Evolutionary conservation across 2,797 vertebrate species (phyloP).

Genomic region (Gallinago nigripennis): DNA sequence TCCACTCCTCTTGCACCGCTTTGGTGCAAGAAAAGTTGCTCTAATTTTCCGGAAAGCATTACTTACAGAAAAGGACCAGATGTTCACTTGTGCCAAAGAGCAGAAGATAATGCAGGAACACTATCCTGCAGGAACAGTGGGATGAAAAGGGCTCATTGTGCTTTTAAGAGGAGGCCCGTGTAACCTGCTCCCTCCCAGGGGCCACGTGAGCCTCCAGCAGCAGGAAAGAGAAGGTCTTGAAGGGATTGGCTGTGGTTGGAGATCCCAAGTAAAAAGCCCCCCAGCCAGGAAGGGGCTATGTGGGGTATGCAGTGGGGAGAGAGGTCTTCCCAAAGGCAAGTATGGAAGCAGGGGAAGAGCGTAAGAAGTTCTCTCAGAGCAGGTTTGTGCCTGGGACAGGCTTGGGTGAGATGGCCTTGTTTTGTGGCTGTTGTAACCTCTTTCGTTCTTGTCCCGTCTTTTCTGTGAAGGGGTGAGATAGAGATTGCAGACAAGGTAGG

Average conservation of each 20-base stretch:
- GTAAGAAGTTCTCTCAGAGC: background rate
- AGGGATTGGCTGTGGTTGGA: background rate
- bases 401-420: background rate
- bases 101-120: background rate
- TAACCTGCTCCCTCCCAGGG: background rate
- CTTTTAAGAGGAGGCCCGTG: background rate
- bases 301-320: accelerated
- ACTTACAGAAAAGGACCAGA: background rate
- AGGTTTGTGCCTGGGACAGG: background rate
- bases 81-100: background rate
- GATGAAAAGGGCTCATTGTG: background rate
- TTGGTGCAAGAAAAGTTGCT: background rate
- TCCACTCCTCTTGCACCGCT: background rate
- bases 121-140: background rate
- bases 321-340: background rate
- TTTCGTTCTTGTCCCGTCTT: background rate
- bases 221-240: background rate
- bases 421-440: background rate
- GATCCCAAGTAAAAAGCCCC: background rate
- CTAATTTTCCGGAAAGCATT: background rate
- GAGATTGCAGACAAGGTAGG: background rate
- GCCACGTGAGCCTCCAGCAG: accelerated
- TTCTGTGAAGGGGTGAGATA: accelerated
- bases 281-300: background rate
- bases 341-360: background rate